A percentile compares a stretch with the other conserved stretches of the same genome.
These are phyloP conservation scores for Hemicordylus capensis DNA, from an alignment of 2,113 vertebrate genomes.

Conservation along the genomic window DNA sequence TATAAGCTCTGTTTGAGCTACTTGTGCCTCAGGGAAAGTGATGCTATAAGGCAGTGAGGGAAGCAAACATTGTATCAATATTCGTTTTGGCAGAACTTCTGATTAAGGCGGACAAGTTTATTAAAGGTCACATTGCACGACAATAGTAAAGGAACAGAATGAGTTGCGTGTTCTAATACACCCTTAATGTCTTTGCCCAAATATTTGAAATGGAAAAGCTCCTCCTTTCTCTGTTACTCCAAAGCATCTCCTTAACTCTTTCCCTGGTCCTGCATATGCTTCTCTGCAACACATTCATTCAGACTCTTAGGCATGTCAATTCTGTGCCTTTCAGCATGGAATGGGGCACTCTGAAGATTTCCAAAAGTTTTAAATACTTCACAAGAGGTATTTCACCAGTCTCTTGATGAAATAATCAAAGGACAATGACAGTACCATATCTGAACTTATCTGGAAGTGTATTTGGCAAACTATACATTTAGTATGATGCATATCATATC, in stretches of 20 bases:
- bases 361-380: neutral
- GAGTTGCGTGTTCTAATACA: neutral
- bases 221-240: neutral
- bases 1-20: neutral
- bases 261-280: neutral
- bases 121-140: slow-evolving; percentile 18
- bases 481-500: neutral
- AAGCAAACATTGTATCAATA: slow-evolving; percentile 11
- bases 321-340: neutral
- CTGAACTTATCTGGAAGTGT: no score
- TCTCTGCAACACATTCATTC: neutral
- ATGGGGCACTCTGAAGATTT: neutral
- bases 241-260: neutral
- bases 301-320: neutral
- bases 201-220: neutral
- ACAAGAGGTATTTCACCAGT: neutral
- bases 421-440: neutral
- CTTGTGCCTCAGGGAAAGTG: slow-evolving; percentile 11
- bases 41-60: neutral
- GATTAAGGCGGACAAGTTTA: neutral
- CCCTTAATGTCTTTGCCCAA: neutral
- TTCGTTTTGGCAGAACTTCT: slow-evolving; percentile 14
- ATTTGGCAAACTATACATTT: neutral
- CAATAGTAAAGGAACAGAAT: neutral
- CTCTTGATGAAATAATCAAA: neutral